Conservation (phyloP, 1,140 invertebrate species). For the Trialeurodes vaporariorum region DNA sequence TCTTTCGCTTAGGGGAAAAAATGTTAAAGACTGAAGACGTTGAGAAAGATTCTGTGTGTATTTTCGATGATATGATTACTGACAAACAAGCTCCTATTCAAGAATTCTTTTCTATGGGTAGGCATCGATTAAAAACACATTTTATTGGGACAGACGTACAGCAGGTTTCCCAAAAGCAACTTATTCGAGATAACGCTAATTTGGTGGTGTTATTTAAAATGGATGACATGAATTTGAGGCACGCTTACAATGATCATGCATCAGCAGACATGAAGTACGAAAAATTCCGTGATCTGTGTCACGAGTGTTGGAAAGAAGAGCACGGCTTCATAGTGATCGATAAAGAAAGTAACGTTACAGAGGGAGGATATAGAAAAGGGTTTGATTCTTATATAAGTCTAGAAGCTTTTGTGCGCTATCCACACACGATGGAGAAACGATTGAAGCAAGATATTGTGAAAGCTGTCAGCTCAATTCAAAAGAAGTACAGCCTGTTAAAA, state of each 20-base stretch:
- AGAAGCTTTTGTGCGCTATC: too few species aligned
- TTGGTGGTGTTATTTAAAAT: constrained; percentile 33
- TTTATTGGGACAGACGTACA: constrained; percentile 35
- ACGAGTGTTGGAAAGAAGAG: constrained; percentile 28
- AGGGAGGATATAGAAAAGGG: neutral
- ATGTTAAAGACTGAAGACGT: constrained; percentile 17
- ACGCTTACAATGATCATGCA: constrained; percentile 34
- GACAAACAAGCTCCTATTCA: constrained; percentile 23
- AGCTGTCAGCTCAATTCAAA: neutral
- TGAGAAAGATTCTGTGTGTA: constrained; percentile 27
- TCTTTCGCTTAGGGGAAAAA: neutral
- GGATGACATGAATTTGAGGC: constrained; percentile 33
- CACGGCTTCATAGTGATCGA: constrained; percentile 32
- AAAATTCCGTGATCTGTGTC: constrained; percentile 11
- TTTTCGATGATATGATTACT: constrained; percentile 33
- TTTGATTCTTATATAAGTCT: neutral
- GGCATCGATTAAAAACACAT: constrained; percentile 30
- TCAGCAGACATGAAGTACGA: constrained; percentile 7
- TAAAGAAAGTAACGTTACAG: constrained; percentile 21
- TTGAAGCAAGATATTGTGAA: neutral
- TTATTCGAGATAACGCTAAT: constrained; percentile 33
- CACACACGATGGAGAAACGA: neutral
- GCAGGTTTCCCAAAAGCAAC: constrained; percentile 31
- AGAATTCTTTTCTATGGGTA: constrained; percentile 31
- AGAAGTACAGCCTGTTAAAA: neutral